phyloP scores from a whole-genome alignment of 2,113 vertebrate species.

The Takifugu bimaculatus region DNA sequence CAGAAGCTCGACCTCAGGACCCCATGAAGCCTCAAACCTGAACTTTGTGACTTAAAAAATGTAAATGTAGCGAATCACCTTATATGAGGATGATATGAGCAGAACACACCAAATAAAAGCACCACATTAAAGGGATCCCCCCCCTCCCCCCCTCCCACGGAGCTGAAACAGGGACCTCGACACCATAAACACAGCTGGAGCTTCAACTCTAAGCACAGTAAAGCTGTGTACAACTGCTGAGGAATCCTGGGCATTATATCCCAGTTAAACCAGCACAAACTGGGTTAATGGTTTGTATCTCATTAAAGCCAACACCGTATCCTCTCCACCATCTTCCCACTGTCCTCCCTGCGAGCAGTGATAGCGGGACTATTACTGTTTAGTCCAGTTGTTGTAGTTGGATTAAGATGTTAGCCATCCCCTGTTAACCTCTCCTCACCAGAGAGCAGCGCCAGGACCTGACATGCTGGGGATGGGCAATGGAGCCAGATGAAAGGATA shows the following conservation, averaged over 20 bases:
- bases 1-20: conserved; percentile 29
- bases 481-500: conserved; percentile 51
- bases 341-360: conserved; percentile 25
- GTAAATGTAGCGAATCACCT: not conserved
- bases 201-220: too few relatives aligned
- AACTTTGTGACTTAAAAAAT: conserved; percentile 38
- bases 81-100: conserved; percentile 5
- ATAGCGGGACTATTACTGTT: conserved; percentile 51
- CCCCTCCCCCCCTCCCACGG: conserved; percentile 4
- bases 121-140: conserved; percentile 69
- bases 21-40: conserved; percentile 26
- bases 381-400: conserved; percentile 67
- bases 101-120: conserved; percentile 21
- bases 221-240: too few relatives aligned
- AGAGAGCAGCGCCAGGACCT: conserved; percentile 32
- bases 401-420: conserved; percentile 70
- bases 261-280: conserved; percentile 11
- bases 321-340: conserved; percentile 24
- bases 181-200: conserved; percentile 65
- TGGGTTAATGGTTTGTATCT: conserved; percentile 22
- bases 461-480: conserved; percentile 40
- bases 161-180: conserved; percentile 52
- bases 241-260: conserved; percentile 10
- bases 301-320: conserved; percentile 24
- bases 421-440: conserved; percentile 58